These are phyloP conservation scores for Yponomeuta evonymella DNA, from an alignment of 2,888 invertebrate species.

Conservation along the genomic window DNA sequence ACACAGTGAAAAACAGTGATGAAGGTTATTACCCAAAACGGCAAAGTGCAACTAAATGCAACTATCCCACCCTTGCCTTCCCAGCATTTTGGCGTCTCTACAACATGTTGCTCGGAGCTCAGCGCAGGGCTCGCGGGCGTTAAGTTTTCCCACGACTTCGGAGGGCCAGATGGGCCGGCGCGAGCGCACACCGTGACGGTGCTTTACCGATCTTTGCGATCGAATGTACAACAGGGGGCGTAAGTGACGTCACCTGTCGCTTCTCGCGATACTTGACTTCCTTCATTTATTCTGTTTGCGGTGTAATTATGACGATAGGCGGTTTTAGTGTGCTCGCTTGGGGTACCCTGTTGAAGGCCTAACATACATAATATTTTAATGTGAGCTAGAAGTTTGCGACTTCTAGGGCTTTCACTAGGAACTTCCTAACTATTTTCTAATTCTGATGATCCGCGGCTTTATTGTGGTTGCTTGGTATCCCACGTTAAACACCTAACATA, in stretches of 20 bases:
- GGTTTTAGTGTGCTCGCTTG: not conserved
- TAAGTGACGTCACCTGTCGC: conserved; percentile 7
- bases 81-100: not conserved
- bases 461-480: no score
- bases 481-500: no score
- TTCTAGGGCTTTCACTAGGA: no score
- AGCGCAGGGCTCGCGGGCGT: conserved; percentile 40
- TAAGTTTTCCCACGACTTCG: conserved; percentile 70
- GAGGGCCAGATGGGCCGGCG: conserved; percentile 51
- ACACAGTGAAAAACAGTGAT: no score
- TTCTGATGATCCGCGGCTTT: no score
- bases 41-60: not conserved
- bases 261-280: conserved; percentile 10
- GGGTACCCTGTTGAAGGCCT: not conserved
- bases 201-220: conserved; percentile 62
- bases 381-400: no score
- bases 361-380: no score
- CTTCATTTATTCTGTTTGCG: not conserved
- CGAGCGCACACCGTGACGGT: conserved; percentile 67
- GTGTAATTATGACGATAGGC: not conserved
- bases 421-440: no score
- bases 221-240: not conserved
- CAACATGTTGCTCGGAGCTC: conserved; percentile 23
- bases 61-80: not conserved
- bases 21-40: no score